These are phyloP conservation scores for Sparidentex hasta DNA, from an alignment of 2,797 vertebrate species.

Conservation along the genomic window DNA sequence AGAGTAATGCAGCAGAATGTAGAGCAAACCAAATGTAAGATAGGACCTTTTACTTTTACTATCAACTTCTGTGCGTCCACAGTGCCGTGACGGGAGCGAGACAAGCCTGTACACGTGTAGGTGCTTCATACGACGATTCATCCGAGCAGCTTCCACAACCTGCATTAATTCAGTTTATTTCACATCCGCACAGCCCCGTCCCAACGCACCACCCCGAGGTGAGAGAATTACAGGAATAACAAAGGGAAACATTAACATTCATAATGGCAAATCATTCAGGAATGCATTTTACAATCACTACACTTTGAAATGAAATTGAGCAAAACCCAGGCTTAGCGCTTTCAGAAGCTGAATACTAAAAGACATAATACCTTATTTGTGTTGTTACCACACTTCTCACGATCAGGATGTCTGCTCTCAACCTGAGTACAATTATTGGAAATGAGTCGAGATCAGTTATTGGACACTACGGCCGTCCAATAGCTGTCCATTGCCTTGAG, in stretches of 20 bases:
- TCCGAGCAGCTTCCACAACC: slow-evolving; percentile 21
- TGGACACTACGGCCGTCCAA: neutral
- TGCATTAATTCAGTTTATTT: slow-evolving; percentile 61
- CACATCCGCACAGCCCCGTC: slow-evolving; percentile 20
- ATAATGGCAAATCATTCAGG: slow-evolving; percentile 24
- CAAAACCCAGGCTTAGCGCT: neutral
- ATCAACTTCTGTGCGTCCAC: slow-evolving; percentile 30
- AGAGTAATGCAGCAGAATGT: slow-evolving; percentile 59
- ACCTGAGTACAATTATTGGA: slow-evolving; percentile 8
- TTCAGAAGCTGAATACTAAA: slow-evolving; percentile 17
- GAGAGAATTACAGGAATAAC: slow-evolving; percentile 1
- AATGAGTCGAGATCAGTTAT: slow-evolving; percentile 28
- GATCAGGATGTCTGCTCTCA: slow-evolving; percentile 19
- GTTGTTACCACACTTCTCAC: neutral
- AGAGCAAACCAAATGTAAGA: slow-evolving; percentile 55
- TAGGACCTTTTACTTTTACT: slow-evolving; percentile 43
- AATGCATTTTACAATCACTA: slow-evolving; percentile 29
- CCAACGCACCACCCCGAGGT: slow-evolving; percentile 18
- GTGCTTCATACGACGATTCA: slow-evolving; percentile 60
- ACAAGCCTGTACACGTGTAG: neutral
- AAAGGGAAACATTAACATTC: slow-evolving; percentile 54
- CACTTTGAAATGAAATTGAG: slow-evolving; percentile 32
- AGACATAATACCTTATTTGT: slow-evolving; percentile 1
- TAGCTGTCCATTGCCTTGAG: slow-evolving; percentile 11
- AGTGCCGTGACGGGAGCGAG: slow-evolving; percentile 12